Evolutionary conservation across 2,113 vertebrate genomes (phyloP).

Genomic region (Pardalotus punctatus): DNA sequence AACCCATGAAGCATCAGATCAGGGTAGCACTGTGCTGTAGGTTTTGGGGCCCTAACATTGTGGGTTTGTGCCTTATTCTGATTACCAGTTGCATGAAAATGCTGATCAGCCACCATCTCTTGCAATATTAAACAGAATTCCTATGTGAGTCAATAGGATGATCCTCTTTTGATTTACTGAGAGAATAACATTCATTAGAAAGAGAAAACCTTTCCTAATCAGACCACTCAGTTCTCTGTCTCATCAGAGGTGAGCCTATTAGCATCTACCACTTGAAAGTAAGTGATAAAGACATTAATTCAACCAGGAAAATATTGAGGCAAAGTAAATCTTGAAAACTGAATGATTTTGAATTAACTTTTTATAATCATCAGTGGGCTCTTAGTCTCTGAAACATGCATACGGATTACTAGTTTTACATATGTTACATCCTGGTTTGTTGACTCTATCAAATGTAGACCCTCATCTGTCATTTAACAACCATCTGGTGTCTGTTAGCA

Average conservation of each 20-base stretch:
- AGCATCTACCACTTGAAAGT: neutral
- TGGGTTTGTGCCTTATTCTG: neutral
- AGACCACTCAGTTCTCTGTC: neutral
- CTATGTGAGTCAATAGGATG: neutral
- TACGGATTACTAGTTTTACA: neutral
- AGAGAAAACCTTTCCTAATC: neutral
- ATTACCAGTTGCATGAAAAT: neutral
- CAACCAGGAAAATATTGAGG: neutral
- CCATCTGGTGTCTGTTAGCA: constrained; percentile 57
- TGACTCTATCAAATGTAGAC: constrained; percentile 34
- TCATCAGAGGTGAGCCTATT: neutral
- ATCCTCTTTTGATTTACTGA: neutral
- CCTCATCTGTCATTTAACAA: constrained; percentile 43
- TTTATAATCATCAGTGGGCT: neutral
- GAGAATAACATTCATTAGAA: neutral
- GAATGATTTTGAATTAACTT: neutral
- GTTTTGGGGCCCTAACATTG: accelerated
- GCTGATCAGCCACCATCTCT: neutral
- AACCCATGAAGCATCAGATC: neutral
- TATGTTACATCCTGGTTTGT: constrained; percentile 14
- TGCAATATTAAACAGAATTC: neutral
- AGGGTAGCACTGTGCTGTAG: neutral
- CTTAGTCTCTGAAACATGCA: neutral
- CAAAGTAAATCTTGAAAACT: neutral
- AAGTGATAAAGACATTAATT: neutral